Percentiles rank a stretch among this genome's conserved stretches.
Conservation (phyloP, 2,797 vertebrate species). For the Pristis pectinata region DNA sequence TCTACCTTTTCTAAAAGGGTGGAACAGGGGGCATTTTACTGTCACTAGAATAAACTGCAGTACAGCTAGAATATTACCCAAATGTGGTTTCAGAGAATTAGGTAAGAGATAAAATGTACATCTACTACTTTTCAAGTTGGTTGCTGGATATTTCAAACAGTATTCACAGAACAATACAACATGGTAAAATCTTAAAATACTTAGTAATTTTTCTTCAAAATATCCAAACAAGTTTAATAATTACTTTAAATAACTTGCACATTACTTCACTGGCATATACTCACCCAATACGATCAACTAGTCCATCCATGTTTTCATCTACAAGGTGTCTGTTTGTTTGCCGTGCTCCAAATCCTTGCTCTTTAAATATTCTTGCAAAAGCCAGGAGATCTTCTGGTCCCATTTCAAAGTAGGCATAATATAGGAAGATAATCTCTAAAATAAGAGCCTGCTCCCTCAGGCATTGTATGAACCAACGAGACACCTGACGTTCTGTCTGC, state of each 20-base stretch:
- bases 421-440: conserved; percentile 90
- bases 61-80: background rate
- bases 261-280: conserved; percentile 38
- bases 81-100: background rate
- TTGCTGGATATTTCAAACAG: background rate
- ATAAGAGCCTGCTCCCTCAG: conserved; percentile 89
- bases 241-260: background rate
- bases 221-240: background rate
- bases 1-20: background rate
- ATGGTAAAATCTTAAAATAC: background rate
- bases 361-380: conserved; percentile 87
- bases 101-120: background rate
- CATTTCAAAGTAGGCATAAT: conserved; percentile 97
- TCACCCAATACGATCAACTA: conserved; percentile 89
- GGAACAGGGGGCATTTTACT: background rate
- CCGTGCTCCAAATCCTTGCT: conserved; percentile 84
- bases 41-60: background rate
- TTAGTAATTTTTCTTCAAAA: background rate
- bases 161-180: background rate
- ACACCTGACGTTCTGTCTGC: conserved; percentile 89
- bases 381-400: conserved; percentile 71
- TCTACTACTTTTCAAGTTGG: background rate
- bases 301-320: conserved; percentile 84
- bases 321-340: conserved; percentile 91
- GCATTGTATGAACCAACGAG: conserved; percentile 90